These are phyloP conservation scores for Lasioglossum zephyrum DNA, from an alignment of 2,888 invertebrate genomes.

Conservation along the genomic window DNA sequence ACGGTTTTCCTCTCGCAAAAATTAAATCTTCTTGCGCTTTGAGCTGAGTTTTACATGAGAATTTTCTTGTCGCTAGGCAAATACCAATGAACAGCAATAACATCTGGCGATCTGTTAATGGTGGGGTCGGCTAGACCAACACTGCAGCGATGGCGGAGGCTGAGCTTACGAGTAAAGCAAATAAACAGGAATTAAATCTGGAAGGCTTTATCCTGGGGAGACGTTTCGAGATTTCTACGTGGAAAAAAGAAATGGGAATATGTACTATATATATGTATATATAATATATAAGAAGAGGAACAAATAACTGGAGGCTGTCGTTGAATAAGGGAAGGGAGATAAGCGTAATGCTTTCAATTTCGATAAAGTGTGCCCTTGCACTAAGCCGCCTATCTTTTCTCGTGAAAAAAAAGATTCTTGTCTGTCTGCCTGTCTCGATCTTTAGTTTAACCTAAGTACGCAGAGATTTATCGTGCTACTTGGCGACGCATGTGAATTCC, in stretches of 20 bases:
- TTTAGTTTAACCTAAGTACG: constrained; percentile 74
- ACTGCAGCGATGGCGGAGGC: constrained; percentile 65
- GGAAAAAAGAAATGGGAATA: constrained; percentile 28
- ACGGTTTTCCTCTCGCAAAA: neutral
- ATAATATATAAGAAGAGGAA: constrained; percentile 25
- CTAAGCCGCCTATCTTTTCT: constrained; percentile 34
- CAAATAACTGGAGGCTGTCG: constrained; percentile 6
- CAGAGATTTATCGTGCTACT: constrained; percentile 52
- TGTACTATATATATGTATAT: constrained; percentile 6
- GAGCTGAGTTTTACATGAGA: constrained; percentile 66
- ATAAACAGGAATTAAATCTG: constrained; percentile 84
- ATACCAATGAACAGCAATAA: constrained; percentile 76
- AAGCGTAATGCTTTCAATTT: constrained; percentile 38
- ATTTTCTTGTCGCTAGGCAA: constrained; percentile 78
- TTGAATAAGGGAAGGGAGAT: constrained; percentile 13
- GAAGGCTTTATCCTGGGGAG: constrained; percentile 77
- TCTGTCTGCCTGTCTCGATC: constrained; percentile 49
- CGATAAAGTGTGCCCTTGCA: constrained; percentile 34
- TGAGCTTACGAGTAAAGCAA: constrained; percentile 76
- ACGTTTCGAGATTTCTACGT: constrained; percentile 62
- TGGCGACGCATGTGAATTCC: constrained; percentile 61
- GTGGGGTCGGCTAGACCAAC: constrained; percentile 75
- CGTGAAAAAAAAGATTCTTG: constrained; percentile 46
- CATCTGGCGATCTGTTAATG: constrained; percentile 83
- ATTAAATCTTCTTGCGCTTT: neutral